A percentile compares a stretch with the other conserved stretches of the same genome.
phyloP scores from a whole-genome alignment of 2,888 invertebrate species.

The Muscina levida region DNA sequence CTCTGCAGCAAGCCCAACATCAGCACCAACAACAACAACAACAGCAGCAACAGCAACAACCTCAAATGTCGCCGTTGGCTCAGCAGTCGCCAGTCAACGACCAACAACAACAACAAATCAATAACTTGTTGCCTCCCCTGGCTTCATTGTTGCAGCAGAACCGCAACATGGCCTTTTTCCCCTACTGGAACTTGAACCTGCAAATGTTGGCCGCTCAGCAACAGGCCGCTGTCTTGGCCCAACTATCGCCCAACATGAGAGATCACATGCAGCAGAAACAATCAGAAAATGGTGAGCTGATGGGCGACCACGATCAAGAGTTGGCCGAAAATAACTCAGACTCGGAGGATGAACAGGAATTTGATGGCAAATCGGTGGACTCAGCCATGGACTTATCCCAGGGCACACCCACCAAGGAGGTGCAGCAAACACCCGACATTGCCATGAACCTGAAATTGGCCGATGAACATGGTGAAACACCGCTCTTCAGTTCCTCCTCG shows the following conservation, averaged over 20 bases:
- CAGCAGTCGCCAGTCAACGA: conserved; percentile 52
- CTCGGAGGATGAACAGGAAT: conserved; percentile 71
- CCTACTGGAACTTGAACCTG: conserved; percentile 79
- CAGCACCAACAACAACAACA: conserved; percentile 59
- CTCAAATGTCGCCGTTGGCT: conserved; percentile 32
- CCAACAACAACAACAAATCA: conserved; percentile 64
- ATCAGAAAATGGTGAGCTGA: conserved; percentile 49
- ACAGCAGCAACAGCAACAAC: conserved; percentile 42
- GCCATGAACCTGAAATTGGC: conserved; percentile 74
- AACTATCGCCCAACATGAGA: conserved; percentile 76
- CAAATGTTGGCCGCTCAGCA: conserved; percentile 80
- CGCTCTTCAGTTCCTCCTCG: conserved; percentile 71
- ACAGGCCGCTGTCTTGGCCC: conserved; percentile 77
- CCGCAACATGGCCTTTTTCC: conserved; percentile 77
- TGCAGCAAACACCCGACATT: conserved; percentile 59
- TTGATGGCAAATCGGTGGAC: conserved; percentile 72
- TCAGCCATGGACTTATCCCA: conserved; percentile 79
- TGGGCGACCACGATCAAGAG: conserved; percentile 64
- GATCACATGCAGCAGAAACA: conserved; percentile 71
- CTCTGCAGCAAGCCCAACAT: conserved; percentile 60
- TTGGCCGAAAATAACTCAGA: conserved; percentile 64
- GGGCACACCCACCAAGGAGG: conserved; percentile 75
- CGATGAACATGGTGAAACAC: conserved; percentile 73
- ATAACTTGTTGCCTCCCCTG: conserved; percentile 74
- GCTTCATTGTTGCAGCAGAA: conserved; percentile 77